Evolutionary conservation across 2,113 vertebrate species (phyloP), one percentile per base, ranked within the genome.

Genomic region (Conger conger): DNA sequence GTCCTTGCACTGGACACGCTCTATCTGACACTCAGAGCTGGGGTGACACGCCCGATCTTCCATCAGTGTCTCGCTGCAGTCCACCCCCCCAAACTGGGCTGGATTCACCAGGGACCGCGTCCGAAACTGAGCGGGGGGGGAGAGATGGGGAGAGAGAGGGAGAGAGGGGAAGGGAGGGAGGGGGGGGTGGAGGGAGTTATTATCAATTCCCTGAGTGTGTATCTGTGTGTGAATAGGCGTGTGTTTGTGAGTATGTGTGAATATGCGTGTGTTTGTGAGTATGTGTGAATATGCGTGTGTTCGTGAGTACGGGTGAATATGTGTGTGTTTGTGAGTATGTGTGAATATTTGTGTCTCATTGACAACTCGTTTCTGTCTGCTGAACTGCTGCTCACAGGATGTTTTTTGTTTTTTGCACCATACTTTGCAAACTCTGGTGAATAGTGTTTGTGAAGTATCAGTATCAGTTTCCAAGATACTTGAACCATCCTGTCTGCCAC

Each of bases 51-150:
- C 88, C 1, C 94, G 91, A 68, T 94, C 96, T 20, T 96, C 96
- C 53, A 93, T 88, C 88, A 98, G 89, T 0, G 91, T 93, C n/a
- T 91, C 94, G 0, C 89, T 91, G 81, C 97, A 99, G 8, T 91
- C 86, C 0, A 94, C 90, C 0, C 98, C 98, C 13, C 95, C 96
- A 90, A 99, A 99, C 91, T 99, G 98, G 77, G 96, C 93, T 0
- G 97, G 97, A 9, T 7, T 94, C 80, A 91, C 80, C 5, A 98
- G 79, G 0, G 92, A 89, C 84, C 94, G 93, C 11, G 93, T 94
- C 77, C 95, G 96, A 86, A 96, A 94, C 98, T 99, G 30, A 35
- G 77, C 37, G n/a, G 8, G 82, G n/a, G 54, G 37, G 37, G 54
- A 18, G 20, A 3, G 40, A 81, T n/a, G 15, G 42, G 6, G 27